A percentile compares a stretch with the other conserved stretches of the same genome.
These are phyloP conservation scores for Drosophila flavopinicola DNA, from an alignment of 2,888 invertebrate genomes.

Conservation along the genomic window DNA sequence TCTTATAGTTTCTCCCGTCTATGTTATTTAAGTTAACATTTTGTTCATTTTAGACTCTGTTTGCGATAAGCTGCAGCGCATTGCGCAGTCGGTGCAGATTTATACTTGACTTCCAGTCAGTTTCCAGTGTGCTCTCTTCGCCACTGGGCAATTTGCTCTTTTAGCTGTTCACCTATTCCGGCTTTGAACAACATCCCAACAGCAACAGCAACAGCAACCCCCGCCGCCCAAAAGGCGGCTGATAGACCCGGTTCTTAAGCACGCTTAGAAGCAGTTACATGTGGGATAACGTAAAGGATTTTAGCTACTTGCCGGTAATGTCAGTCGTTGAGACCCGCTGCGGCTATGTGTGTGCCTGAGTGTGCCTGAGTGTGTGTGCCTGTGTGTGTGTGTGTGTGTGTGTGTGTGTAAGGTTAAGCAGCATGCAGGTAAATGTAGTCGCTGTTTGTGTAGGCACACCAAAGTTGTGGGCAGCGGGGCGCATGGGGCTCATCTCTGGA, in stretches of 20 bases:
- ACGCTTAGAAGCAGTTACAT: constrained; percentile 61
- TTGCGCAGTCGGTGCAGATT: not conserved
- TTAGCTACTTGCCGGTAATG: constrained; percentile 74
- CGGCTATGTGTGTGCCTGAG: constrained; percentile 5
- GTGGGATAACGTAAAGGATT: constrained; percentile 74
- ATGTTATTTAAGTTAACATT: no score
- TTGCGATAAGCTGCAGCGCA: constrained; percentile 9
- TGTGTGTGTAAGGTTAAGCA: constrained; percentile 40
- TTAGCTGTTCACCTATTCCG: not conserved
- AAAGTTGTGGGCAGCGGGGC: constrained; percentile 14
- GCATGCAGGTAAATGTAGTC: constrained; percentile 57
- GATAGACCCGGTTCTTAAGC: constrained; percentile 37
- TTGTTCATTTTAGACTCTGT: no score
- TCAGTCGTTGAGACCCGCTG: constrained; percentile 47
- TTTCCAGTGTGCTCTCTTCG: constrained; percentile 54
- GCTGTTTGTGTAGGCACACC: constrained; percentile 35
- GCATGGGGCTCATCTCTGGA: constrained; percentile 36
- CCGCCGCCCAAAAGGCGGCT: no score
- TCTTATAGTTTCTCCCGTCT: no score
- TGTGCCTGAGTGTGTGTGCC: constrained; percentile 1
- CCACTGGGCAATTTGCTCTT: constrained; percentile 59
- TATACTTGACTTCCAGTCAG: constrained; percentile 24
- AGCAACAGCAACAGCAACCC: not conserved
- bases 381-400: constrained; percentile 13
- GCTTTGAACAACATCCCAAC: constrained; percentile 1